A percentile compares a stretch with the other conserved stretches of the same genome.
Evolutionary conservation across 1,140 invertebrate species (phyloP).

Genomic region (Papilio polytes): DNA sequence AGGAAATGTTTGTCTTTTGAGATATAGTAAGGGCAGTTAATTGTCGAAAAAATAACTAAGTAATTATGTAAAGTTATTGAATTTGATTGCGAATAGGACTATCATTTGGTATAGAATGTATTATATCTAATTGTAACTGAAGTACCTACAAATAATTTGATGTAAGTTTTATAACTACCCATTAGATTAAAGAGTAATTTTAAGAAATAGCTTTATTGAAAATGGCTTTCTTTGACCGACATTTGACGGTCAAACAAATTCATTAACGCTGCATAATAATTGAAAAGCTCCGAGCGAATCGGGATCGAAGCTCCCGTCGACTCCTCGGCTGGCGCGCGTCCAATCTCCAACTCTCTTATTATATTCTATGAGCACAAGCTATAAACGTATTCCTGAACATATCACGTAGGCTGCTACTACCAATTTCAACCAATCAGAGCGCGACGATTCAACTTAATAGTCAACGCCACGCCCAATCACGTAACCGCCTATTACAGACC

Average conservation of each 20-base stretch:
- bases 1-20: too few species aligned
- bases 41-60: not conserved
- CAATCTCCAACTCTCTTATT: conserved; percentile 80
- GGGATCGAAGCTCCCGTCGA: conserved; percentile 66
- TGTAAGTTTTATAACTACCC: not conserved
- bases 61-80: not conserved
- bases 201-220: not conserved
- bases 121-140: too few species aligned
- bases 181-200: not conserved
- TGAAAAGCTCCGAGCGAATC: conserved; percentile 72
- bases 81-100: too few species aligned
- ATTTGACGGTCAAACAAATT: conserved; percentile 35
- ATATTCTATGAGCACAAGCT: conserved; percentile 81
- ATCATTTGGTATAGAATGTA: too few species aligned
- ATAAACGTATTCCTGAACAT: conserved; percentile 83
- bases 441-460: conserved; percentile 83
- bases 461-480: conserved; percentile 80
- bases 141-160: not conserved
- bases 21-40: not conserved
- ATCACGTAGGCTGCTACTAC: conserved; percentile 82
- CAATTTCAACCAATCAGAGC: conserved; percentile 82
- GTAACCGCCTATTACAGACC: conserved; percentile 83
- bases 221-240: not conserved
- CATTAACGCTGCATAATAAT: conserved; percentile 72
- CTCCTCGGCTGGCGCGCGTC: conserved; percentile 72